These are phyloP conservation scores for Bufo bufo DNA, from an alignment of 2,113 vertebrate species.

Conservation along the genomic window DNA sequence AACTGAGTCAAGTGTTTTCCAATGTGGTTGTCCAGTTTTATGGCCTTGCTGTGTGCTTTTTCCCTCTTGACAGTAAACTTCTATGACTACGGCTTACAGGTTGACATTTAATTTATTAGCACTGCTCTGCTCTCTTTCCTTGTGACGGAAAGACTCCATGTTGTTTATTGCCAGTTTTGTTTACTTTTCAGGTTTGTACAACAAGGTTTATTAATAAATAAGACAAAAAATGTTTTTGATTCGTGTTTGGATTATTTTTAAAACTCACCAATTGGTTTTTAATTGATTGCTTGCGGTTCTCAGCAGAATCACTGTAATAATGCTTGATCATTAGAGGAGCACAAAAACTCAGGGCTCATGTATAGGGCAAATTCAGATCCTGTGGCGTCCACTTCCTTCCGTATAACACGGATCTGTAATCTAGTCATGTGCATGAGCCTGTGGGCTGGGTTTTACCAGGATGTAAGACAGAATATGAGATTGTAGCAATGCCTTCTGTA, in stretches of 20 bases:
- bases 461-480: background rate
- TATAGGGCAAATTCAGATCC: background rate
- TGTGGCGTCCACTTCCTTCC: background rate
- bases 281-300: background rate
- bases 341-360: background rate
- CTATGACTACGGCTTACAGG: slow-evolving; percentile 88
- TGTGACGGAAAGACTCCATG: slow-evolving; percentile 87
- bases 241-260: slow-evolving; percentile 28
- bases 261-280: background rate
- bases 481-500: background rate
- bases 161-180: slow-evolving; percentile 97
- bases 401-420: background rate
- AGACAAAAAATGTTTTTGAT: slow-evolving; percentile 79
- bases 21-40: slow-evolving; percentile 95
- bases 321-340: background rate
- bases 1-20: slow-evolving; percentile 90
- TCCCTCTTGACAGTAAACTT: slow-evolving; percentile 90
- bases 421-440: background rate
- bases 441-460: background rate
- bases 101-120: slow-evolving; percentile 99
- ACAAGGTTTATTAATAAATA: slow-evolving; percentile 99
- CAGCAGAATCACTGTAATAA: background rate
- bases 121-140: slow-evolving; percentile 89
- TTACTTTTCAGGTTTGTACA: slow-evolving; percentile 99
- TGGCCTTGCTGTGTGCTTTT: slow-evolving; percentile 87